Percentiles rank a stretch among this genome's conserved stretches.
Evolutionary conservation across 1,140 invertebrate genomes (phyloP).

Genomic region (Zaprionus tsacasi): DNA sequence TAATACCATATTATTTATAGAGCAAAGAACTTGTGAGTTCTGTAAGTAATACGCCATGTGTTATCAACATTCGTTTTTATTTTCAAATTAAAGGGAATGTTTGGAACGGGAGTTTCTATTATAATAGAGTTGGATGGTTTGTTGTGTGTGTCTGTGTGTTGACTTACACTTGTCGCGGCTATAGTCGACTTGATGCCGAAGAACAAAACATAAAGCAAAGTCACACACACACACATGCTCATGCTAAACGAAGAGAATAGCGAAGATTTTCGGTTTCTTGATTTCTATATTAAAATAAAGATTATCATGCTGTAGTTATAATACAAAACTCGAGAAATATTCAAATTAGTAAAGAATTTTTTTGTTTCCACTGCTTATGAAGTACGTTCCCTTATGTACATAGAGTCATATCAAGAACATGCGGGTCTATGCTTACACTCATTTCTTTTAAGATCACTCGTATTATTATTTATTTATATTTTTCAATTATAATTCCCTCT

Average conservation of each 20-base stretch:
- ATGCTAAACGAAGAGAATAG: background rate
- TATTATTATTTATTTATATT: background rate
- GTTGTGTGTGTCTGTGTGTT: background rate
- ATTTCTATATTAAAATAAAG: background rate
- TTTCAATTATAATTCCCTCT: background rate
- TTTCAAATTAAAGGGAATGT: too few species aligned
- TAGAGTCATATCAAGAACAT: background rate
- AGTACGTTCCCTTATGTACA: background rate
- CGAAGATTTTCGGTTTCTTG: background rate
- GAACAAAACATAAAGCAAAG: too few species aligned
- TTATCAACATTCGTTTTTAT: background rate
- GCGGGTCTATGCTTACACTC: conserved; percentile 20
- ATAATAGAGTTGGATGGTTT: background rate
- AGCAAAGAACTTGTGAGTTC: background rate
- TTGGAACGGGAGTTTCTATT: background rate
- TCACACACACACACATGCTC: background rate
- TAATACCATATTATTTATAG: background rate
- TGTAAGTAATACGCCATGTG: background rate
- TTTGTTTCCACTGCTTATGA: background rate
- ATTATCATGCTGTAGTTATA: too few species aligned
- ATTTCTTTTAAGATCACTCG: conserved; percentile 18
- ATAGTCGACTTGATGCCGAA: background rate
- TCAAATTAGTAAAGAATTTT: too few species aligned
- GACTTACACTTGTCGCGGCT: background rate
- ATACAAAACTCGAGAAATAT: too few species aligned